Conservation (phyloP, 2,113 vertebrate genomes). For the Choloepus hoffmanni region DNA sequence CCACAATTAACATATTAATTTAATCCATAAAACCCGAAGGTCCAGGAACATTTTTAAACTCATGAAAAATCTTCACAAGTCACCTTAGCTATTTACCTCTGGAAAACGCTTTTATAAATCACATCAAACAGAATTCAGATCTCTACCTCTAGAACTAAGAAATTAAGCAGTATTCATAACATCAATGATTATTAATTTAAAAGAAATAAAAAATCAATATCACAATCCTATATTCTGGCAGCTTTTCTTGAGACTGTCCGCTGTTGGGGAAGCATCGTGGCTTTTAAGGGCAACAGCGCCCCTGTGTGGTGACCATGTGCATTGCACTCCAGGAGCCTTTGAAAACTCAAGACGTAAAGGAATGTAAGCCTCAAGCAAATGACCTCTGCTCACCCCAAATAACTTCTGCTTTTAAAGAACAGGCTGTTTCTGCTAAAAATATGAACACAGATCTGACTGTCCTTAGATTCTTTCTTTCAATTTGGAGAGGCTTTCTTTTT, state of each 20-base stretch:
- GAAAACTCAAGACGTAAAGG: not conserved
- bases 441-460: not conserved
- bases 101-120: not conserved
- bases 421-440: not conserved
- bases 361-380: not conserved
- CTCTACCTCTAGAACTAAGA: not conserved
- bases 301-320: slow-evolving; percentile 55
- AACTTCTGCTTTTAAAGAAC: not conserved
- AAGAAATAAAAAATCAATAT: slow-evolving; percentile 65
- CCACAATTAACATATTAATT: not conserved
- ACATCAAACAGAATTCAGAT: slow-evolving; percentile 56
- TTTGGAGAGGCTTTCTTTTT: not conserved
- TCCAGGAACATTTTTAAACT: not conserved
- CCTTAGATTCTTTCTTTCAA: not conserved
- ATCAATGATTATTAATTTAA: slow-evolving; percentile 61
- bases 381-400: not conserved
- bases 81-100: not conserved
- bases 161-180: not conserved
- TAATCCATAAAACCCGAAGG: not conserved
- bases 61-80: not conserved
- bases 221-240: not conserved
- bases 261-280: accelerated
- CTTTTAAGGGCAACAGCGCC: slow-evolving; percentile 73
- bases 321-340: not conserved
- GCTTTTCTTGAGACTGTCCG: not conserved